phyloP scores from a whole-genome alignment of 1,140 invertebrate species.

The Chrysoperla carnea region DNA sequence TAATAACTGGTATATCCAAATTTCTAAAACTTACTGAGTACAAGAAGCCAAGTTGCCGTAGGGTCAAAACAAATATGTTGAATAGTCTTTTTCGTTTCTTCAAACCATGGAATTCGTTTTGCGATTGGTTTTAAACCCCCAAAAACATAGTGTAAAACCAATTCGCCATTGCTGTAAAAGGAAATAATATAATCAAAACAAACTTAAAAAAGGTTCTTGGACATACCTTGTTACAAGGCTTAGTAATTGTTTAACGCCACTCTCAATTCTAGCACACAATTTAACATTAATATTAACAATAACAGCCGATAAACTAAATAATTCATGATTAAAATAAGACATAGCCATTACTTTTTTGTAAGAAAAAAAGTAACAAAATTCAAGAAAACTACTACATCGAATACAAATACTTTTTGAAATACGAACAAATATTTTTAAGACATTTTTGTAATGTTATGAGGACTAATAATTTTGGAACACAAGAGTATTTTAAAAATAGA shows the following conservation, averaged over 20 bases:
- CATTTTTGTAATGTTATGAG: too few relatives aligned
- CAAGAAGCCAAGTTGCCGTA: constrained; percentile 45
- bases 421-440: too few relatives aligned
- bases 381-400: too few relatives aligned
- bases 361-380: too few relatives aligned
- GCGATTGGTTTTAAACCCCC: constrained; percentile 26
- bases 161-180: constrained; percentile 16
- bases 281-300: constrained; percentile 18
- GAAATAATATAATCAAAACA: neutral
- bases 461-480: too few relatives aligned
- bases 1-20: constrained; percentile 15
- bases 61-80: constrained; percentile 50
- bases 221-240: constrained; percentile 19
- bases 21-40: constrained; percentile 31
- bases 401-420: too few relatives aligned
- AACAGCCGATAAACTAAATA: constrained; percentile 19
- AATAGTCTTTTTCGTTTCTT: constrained; percentile 34
- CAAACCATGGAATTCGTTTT: constrained; percentile 51
- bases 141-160: constrained; percentile 20
- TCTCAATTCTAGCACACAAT: constrained; percentile 17
- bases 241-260: constrained; percentile 21
- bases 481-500: too few relatives aligned
- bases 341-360: neutral
- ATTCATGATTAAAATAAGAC: constrained; percentile 6
- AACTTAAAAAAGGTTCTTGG: neutral